Conservation (phyloP, 2,797 vertebrate genomes). For the Bradypus variegatus region DNA sequence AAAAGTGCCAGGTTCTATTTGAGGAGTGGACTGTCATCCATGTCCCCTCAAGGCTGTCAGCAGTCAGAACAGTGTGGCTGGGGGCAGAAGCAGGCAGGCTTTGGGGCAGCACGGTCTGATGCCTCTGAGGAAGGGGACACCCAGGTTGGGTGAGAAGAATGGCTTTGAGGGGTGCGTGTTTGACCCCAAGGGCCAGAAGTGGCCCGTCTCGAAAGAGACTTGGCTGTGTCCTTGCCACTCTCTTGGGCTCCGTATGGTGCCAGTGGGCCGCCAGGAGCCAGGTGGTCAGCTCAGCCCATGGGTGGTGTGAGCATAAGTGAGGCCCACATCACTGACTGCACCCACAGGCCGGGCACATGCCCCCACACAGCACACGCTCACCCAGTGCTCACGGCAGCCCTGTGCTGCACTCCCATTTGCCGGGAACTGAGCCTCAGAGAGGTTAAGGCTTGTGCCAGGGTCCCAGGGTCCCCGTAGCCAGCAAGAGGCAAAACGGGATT, state of each 20-base stretch:
- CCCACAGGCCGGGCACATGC: too few species aligned
- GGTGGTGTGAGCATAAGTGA: fast-evolving
- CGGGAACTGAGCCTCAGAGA: background rate
- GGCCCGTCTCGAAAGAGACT: background rate
- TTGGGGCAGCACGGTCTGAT: background rate
- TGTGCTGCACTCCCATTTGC: background rate
- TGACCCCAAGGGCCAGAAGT: background rate
- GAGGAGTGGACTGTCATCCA: background rate
- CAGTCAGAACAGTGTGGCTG: background rate
- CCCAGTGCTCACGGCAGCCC: background rate
- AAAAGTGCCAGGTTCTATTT: background rate
- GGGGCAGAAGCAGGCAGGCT: background rate
- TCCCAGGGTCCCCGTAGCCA: background rate
- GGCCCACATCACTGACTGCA: background rate
- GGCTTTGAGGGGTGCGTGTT: background rate
- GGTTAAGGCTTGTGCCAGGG: background rate
- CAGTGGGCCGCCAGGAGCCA: background rate
- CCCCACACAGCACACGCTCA: too few species aligned
- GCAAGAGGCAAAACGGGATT: background rate
- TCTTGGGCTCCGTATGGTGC: too few species aligned
- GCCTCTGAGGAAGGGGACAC: background rate
- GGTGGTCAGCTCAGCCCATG: background rate
- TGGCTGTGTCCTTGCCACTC: background rate
- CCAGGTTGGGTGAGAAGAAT: background rate
- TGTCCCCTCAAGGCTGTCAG: background rate